Conservation (phyloP, 64 coral and sea anemone species). For the Actinia equina region DNA sequence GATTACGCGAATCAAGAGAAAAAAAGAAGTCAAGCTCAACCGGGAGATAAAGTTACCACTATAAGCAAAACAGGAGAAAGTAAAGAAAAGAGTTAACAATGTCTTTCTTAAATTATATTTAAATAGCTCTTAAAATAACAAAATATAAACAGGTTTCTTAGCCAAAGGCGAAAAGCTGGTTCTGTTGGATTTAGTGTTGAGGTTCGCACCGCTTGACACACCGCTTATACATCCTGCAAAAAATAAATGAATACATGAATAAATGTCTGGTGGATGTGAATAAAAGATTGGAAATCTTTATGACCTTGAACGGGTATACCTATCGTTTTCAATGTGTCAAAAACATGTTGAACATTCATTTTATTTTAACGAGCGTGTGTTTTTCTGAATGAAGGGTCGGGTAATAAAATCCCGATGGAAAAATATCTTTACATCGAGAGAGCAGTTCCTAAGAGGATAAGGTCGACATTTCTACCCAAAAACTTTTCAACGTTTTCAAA, state of each 20-base stretch:
- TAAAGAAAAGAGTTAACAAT: background rate
- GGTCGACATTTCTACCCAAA: background rate
- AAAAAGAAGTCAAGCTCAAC: background rate
- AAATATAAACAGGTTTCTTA: conserved; percentile 7
- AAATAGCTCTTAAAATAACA: conserved; percentile 19
- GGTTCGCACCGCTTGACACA: background rate
- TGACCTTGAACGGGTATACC: background rate
- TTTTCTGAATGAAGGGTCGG: background rate
- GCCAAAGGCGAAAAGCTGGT: background rate
- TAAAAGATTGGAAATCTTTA: conserved; percentile 8
- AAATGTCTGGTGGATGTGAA: background rate
- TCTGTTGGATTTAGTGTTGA: background rate
- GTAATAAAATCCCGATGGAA: background rate
- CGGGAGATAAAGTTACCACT: background rate
- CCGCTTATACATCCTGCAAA: background rate
- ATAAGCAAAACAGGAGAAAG: background rate
- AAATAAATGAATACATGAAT: conserved; percentile 8
- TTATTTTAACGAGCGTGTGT: background rate
- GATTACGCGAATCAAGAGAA: background rate
- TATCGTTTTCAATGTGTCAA: conserved; percentile 8
- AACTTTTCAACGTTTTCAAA: background rate
- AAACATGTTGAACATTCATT: background rate
- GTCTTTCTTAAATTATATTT: conserved; percentile 5
- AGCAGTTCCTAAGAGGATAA: background rate
- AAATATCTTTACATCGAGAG: background rate